Percentiles rank a stretch among this genome's conserved stretches.
Conservation (phyloP, 2,888 invertebrate species). For the Hemicrepidius hirtus region DNA sequence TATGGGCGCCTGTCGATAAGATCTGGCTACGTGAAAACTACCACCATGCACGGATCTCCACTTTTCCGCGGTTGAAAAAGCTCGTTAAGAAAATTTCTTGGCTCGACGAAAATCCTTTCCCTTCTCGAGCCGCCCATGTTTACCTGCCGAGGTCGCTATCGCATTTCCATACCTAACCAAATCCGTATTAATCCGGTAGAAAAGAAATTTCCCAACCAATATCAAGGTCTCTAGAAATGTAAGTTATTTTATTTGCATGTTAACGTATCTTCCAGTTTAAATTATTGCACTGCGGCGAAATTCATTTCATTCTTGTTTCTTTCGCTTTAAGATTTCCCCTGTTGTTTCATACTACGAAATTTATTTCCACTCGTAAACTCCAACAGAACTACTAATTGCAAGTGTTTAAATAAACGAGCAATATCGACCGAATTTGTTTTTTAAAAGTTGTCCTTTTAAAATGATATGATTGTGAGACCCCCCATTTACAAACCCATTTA, state of each 20-base stretch:
- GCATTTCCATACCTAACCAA: constrained; percentile 18
- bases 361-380: background rate
- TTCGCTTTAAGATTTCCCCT: constrained; percentile 11
- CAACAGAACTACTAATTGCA: background rate
- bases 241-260: constrained; percentile 27
- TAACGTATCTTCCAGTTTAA: constrained; percentile 18
- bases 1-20: constrained; percentile 14
- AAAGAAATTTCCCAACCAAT: constrained; percentile 9
- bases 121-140: constrained; percentile 4
- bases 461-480: constrained; percentile 1
- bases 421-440: background rate
- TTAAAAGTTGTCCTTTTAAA: background rate
- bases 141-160: constrained; percentile 1
- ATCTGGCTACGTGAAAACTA: constrained; percentile 30
- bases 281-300: constrained; percentile 22
- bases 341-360: constrained; percentile 10
- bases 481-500: constrained; percentile 5
- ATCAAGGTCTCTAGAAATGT: constrained; percentile 6
- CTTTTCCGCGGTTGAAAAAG: constrained; percentile 7
- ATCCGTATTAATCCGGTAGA: constrained; percentile 16
- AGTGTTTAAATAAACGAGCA: constrained; percentile 11
- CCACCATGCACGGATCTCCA: constrained; percentile 19
- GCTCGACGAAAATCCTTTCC: background rate
- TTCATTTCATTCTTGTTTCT: constrained; percentile 21
- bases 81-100: constrained; percentile 2